Evolutionary conservation across 2,113 vertebrate genomes (phyloP).

Genomic region (Tachysurus vachellii): DNA sequence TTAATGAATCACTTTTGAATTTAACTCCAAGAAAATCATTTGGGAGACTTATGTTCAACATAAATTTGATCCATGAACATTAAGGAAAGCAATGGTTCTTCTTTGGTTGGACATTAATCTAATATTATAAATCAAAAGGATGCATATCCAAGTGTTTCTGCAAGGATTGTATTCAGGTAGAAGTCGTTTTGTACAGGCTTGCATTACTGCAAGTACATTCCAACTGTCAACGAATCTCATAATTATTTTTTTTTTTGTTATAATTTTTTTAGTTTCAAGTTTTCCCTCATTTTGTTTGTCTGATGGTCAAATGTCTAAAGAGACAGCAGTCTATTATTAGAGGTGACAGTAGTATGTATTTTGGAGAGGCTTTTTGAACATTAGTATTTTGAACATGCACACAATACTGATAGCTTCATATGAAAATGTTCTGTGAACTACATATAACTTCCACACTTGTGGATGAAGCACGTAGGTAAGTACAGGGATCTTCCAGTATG

Average conservation of each 20-base stretch:
- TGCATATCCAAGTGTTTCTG: conserved; percentile 19
- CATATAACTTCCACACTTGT: no score
- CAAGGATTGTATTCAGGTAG: conserved; percentile 14
- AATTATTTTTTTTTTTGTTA: conserved; percentile 28
- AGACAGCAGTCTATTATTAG: neutral
- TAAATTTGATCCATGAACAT: conserved; percentile 46
- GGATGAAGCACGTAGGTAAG: neutral
- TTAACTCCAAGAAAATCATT: conserved; percentile 47
- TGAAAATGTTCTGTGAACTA: neutral
- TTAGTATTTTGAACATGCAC: neutral
- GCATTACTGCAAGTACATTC: conserved; percentile 23
- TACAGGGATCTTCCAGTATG: neutral
- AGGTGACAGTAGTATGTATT: neutral
- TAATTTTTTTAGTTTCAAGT: conserved; percentile 8
- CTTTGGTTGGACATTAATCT: conserved; percentile 19
- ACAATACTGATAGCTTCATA: neutral
- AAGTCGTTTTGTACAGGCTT: conserved; percentile 14
- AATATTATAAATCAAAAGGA: conserved; percentile 19
- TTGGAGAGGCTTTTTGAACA: neutral
- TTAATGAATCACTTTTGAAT: conserved; percentile 50
- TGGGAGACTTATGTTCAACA: conserved; percentile 45
- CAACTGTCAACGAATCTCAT: neutral
- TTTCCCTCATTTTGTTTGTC: conserved; percentile 1
- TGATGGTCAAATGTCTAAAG: neutral
- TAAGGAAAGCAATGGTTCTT: conserved; percentile 31